Evolutionary conservation across 2,797 vertebrate genomes (phyloP), one percentile per base, ranked within the genome.

Genomic region (Microchirus variegatus): DNA sequence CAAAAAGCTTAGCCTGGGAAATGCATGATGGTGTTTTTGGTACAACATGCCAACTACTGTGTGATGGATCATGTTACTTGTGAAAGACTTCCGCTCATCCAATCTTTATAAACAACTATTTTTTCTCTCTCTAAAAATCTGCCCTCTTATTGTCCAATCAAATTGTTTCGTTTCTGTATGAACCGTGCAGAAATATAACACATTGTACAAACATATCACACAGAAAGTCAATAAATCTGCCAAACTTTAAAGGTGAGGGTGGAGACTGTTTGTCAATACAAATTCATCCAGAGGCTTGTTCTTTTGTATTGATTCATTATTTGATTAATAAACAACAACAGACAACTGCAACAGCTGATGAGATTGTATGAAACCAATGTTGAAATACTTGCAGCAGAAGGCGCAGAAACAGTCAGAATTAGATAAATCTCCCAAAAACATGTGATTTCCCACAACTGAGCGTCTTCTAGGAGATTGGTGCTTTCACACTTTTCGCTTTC

Each of bases 1-100:
- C 83, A 90, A 90, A 91, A 82, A 81, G 89, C 81, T 82, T 63
- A 85, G 73, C 82, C 77, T 70, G 67, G 78, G 77, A 86, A 84
- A 85, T 83, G 59, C 74, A 78, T 38, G 73, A 50, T 50, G 53
- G 55, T 71, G 84, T 80, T 83, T 87, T 66, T 73, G 75, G 74
- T 65, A 77, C 67, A 82, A 88, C 75, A 81, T 65, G 51, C 75
- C 70, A 62, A 42, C 74, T 4, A 15, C 65, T 76, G 83, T 57
- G 64, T 61, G 70, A 77, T 67, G 63, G 75, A 82, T 87, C 68
- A 62, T 57, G 70, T 54, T 67, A 47, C 58, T 50, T 53, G 42
- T 51, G 50, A 73, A 64, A 71, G 44, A 62, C 66, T 75, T 69
- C 54, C 19, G 61, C 54, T 69, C 17, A 55, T 35, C 37, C 16